Base-by-base conservation (phyloP, 2,888 invertebrate species). In the Agrochola lota region DNA sequence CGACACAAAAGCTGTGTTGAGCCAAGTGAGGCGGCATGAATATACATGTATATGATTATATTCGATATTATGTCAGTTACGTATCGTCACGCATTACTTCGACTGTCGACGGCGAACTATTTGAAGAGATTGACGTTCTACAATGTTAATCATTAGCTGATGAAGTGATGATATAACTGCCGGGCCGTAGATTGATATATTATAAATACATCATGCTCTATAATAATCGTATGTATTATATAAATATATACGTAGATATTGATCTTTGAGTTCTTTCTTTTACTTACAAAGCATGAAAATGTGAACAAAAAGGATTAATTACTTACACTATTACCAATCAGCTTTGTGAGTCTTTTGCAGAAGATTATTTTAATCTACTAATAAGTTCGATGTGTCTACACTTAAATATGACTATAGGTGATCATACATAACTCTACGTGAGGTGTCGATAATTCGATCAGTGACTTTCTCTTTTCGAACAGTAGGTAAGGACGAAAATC, bases 1-100 rank as follows among this genome's bases (percentile, higher is more conserved):
- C 72, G 81, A 78, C 76, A 88, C 85, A 84, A 83, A 86, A 81
- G 85, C 83, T 69, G 43, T 60, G 68, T 80, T 67, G 76, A 86
- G 85, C 85, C 83, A 88, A 87, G 80, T 84, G 86, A 89, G 81
- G 70, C 69, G 77, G 78, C 71, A 79, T 77, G 72, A 80, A 81
- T 85, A 73, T 82, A 77, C 74, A 70, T 67, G 46, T 40, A 40
- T 74, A 43, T 77, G 74, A 69, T 83, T 75, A 81, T 84, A 84
- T 86, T 76, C 17, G 71, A 81, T 76, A 81, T 74, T 75, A 86
- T 84, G 76, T 83, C 85, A 78, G 76, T 77, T 64, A 74, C 52
- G 30, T 73, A 78, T 78, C 70, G 79, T 77, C 77, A 77, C 59
- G 67, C 76, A 70, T 77, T 69, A 66, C 76, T 52, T 60, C 46